Base-by-base conservation (phyloP, 1,140 invertebrate genomes). In the Lerema accius region DNA sequence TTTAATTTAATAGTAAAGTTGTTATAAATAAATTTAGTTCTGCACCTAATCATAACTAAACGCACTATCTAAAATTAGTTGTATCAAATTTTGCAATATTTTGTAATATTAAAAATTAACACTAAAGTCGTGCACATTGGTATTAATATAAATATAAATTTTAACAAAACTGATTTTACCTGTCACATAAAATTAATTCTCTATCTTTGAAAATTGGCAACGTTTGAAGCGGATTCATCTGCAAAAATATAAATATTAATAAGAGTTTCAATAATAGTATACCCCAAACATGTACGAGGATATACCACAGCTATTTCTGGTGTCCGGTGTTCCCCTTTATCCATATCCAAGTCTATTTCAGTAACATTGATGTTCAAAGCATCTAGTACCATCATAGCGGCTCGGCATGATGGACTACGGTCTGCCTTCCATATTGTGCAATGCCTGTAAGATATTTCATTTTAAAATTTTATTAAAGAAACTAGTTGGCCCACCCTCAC, bases 221-320 rank as follows among this genome's bases (percentile, higher is more conserved):
- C n/a, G 92, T 92, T 66, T 95, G 94, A 67, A 93, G 90, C 7
- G 94, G 94, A 88, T 95, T 95, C 92, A 96, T 94, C 93, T 96
- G 77, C 10, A 80, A 78, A 43, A 43, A 1, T 46, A 61, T n/a
- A 45, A 49, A 13, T 45, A 16, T 50, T 23, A 50, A 28, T 4
- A 39, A 4, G 19, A 23, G 1, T 11, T 11, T 50, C 13, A 42
- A 28, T 17, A 13, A 19, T 16, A 14, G 58, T 66, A 1, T 35
- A 9, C n/a, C n/a, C n/a, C n/a, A n/a, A n/a, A 10, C 13, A 5
- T 15, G 11, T 45, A n/a, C 0, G 5, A 7, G 10, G 23, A 59
- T 60, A 48, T 55, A 78, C 76, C 14, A 50, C 40, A 5, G 35
- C 11, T 37, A 59, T 19, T 53, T 73, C 67, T 28, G 63, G 42